These are phyloP conservation scores for Scrobipalpa atriplicella DNA, from an alignment of 2,888 invertebrate species.

Conservation along the genomic window DNA sequence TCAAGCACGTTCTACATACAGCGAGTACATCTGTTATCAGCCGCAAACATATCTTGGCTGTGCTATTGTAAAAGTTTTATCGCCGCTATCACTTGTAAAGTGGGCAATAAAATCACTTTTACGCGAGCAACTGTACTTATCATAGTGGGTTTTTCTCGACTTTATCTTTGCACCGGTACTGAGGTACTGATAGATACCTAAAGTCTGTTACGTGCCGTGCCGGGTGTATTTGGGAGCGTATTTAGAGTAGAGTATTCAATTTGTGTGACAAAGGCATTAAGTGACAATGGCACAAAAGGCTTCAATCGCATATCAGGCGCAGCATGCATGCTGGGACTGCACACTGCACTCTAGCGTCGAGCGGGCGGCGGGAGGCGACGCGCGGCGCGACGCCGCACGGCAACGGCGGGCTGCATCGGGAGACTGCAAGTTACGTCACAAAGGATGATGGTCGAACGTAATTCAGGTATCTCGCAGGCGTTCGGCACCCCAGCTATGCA, in stretches of 20 bases:
- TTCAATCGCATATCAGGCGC: conserved; percentile 1
- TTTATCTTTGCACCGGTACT: not conserved
- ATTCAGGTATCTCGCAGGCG: not conserved
- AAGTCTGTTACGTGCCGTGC: not conserved
- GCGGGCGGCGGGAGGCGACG: not conserved
- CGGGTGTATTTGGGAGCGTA: conserved; percentile 2
- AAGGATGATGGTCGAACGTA: conserved; percentile 6
- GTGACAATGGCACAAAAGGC: conserved; percentile 1
- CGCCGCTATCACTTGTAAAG: conserved; percentile 42
- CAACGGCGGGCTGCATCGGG: not conserved
- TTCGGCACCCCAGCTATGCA: conserved; percentile 14
- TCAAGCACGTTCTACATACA: conserved; percentile 41
- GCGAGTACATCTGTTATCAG: conserved; percentile 38
- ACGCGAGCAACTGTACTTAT: conserved; percentile 35
- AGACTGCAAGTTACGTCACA: conserved; percentile 6
- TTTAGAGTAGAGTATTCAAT: conserved; percentile 4
- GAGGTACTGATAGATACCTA: not conserved
- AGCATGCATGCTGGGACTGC: not conserved
- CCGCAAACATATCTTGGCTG: conserved; percentile 37
- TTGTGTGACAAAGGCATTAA: conserved; percentile 9
- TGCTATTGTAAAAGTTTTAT: conserved; percentile 42
- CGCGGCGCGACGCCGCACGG: not conserved
- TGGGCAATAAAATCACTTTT: conserved; percentile 42
- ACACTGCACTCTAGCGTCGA: not conserved
- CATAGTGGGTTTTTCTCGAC: conserved; percentile 11